Percentiles rank a stretch among this genome's conserved stretches.
Evolutionary conservation across 2,113 vertebrate genomes (phyloP).

Genomic region (Monarcha castaneiventris): DNA sequence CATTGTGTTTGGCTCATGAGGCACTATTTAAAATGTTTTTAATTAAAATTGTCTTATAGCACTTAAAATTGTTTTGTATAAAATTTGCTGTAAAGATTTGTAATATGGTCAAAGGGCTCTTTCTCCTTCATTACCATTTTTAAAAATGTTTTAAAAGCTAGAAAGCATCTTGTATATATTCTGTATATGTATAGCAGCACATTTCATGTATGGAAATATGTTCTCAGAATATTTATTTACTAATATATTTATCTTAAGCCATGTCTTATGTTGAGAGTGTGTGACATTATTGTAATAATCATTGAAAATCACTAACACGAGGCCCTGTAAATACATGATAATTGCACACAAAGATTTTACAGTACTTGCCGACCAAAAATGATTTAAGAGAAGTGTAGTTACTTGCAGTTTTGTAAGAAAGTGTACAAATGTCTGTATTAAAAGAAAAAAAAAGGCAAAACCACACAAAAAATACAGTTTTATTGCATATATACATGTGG

Average conservation of each 20-base stretch:
- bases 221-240: slow-evolving; percentile 99
- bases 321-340: slow-evolving; percentile 97
- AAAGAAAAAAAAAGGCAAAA: slow-evolving; percentile 70
- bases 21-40: slow-evolving; percentile 89
- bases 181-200: slow-evolving; percentile 97
- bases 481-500: slow-evolving; percentile 82
- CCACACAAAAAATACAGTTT: slow-evolving; percentile 99
- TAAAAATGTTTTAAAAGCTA: slow-evolving; percentile 88
- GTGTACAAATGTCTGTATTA: slow-evolving; percentile 97
- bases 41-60: slow-evolving; percentile 79
- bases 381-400: slow-evolving; percentile 91
- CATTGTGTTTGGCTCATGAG: slow-evolving; percentile 82
- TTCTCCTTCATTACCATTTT: slow-evolving; percentile 90
- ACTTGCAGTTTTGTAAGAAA: slow-evolving; percentile 98
- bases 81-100: slow-evolving; percentile 83
- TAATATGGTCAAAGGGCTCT: slow-evolving; percentile 83
- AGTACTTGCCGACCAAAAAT: slow-evolving; percentile 97
- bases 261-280: slow-evolving; percentile 97
- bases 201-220: slow-evolving; percentile 99
- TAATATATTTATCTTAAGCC: slow-evolving; percentile 99
- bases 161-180: slow-evolving; percentile 92
- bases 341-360: slow-evolving; percentile 95
- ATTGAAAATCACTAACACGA: slow-evolving; percentile 94
- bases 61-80: slow-evolving; percentile 95
- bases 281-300: slow-evolving; percentile 87